Base-by-base conservation (phyloP, 2,113 vertebrate genomes). In the Muscicapa adusta region DNA sequence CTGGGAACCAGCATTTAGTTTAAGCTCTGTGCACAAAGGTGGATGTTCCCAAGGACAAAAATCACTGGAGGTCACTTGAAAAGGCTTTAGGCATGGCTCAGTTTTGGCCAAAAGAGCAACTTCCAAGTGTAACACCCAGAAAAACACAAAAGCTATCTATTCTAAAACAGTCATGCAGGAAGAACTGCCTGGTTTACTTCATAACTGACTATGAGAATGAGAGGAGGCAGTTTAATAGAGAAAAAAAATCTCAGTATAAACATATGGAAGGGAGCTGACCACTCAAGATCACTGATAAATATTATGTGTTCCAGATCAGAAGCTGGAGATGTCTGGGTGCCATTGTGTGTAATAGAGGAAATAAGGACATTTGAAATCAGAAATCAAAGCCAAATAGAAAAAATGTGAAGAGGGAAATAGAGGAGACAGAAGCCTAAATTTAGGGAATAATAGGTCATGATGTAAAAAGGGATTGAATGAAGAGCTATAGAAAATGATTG, bases 341-440 rank as follows among this genome's bases (percentile, higher is more conserved):
- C 3, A 6, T 60, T 81, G 60, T 67, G 8, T 6, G 3, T 14
- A 62, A 19, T 22, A 10, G 23, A n/a, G 47, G 15, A 85, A 91
- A 66, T 43, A 85, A 60, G 25, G 31, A 78, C n/a, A 73, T 77
- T 58, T 84, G 22, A 85, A 93, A 85, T 71, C n/a, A 80, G 42
- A 85, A 88, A 65, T 65, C 40, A 65, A 76, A 56, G n/a, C 22
- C 40, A 92, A 90, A 42, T 25, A 68, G 7, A 12, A 66, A 88
- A 88, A 93, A 68, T 34, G 8, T 54, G 68, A 84, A 80, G 15
- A 15, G 68, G 23, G 28, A 92, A 73, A 84, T 15, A 61, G 25
- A 60, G 43, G 43, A 60, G n/a, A 60, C 12, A 90, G 58, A 85
- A 84, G 18, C 18, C 34, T 91, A 60, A 63, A 84, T 87, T 89